Evolutionary conservation across 2,888 invertebrate genomes (phyloP).

Genomic region (Drosophila lacicola): DNA sequence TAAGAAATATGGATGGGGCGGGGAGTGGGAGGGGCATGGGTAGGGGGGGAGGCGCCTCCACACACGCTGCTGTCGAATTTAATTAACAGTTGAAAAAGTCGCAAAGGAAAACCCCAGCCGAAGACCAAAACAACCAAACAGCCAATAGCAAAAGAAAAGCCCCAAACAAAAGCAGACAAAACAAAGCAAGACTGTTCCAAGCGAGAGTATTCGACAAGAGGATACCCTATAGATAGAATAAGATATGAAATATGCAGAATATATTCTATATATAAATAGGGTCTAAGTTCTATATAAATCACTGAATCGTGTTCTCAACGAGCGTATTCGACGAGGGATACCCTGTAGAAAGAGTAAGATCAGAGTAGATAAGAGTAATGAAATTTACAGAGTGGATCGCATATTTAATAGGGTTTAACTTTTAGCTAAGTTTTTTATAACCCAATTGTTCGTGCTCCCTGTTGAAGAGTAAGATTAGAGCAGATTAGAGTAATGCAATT

Average conservation of each 20-base stretch:
- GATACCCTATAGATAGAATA: neutral
- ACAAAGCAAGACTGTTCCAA: neutral
- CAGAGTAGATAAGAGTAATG: too few species aligned
- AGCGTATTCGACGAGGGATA: neutral
- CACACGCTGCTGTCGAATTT: constrained; percentile 67
- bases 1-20: constrained; percentile 1
- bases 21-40: too few species aligned
- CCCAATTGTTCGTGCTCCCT: neutral
- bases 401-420: too few species aligned
- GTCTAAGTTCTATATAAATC: too few species aligned
- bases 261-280: too few species aligned
- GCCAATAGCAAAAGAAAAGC: constrained; percentile 20
- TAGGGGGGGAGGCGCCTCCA: neutral
- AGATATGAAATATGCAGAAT: neutral
- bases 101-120: constrained; percentile 38
- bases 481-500: too few species aligned
- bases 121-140: constrained; percentile 27
- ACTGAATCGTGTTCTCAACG: neutral
- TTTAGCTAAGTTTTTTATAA: too few species aligned
- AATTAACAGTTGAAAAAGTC: constrained; percentile 71
- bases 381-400: too few species aligned
- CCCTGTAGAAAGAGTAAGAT: neutral
- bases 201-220: too few species aligned
- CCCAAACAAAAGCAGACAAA: constrained; percentile 42
- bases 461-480: neutral